Base-by-base conservation (phyloP, 1,140 invertebrate genomes). In the Tigriopus japonicus region DNA sequence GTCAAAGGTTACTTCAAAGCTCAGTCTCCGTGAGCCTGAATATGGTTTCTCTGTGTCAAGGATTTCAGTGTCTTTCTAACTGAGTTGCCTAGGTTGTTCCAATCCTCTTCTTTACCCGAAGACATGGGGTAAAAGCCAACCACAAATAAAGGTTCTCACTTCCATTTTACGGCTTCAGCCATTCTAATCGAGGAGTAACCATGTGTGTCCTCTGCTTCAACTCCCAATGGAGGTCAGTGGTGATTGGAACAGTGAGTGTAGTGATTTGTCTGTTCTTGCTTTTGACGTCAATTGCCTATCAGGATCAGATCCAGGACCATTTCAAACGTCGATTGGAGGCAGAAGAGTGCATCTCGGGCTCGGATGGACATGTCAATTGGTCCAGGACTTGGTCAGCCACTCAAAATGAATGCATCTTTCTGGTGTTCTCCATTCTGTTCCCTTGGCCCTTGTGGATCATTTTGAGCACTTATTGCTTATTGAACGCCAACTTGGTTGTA, bases 131-230 rank as follows among this genome's bases (percentile, higher is more conserved):
- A 35, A 35, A 3, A 9, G 3, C 28, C 28, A 35, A 35, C 28
- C 9, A 35, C 28, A 35, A 9, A 5, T 9, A 35, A 35, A 35
- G 9, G 28, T 35, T 35, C 28, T 35, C 28, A 35, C 28, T 35
- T 9, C 3, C 9, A 35, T 35, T 9, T 5, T 9, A 5, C 9
- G 28, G 28, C 28, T 35, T 35, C 9, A 35, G 28, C 9, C 9
- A 3, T 5, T 5, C 28, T 35, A 3, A 35, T 35, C 28, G 9
- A 35, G 28, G 9, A 5, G 3, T 35, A 49, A 42, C 15, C 17
- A 58, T 58, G 55, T 58, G 55, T 23, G 42, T 58, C 42, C 23
- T 58, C 14, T 58, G 55, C 42, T 58, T 58, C 40, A 41, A 58
- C 40, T 28, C 55, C 28, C 21, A 58, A 58, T 58, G 55, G 55